Conservation (phyloP, 1,140 invertebrate genomes). For the Drosophila aff. region DNA sequence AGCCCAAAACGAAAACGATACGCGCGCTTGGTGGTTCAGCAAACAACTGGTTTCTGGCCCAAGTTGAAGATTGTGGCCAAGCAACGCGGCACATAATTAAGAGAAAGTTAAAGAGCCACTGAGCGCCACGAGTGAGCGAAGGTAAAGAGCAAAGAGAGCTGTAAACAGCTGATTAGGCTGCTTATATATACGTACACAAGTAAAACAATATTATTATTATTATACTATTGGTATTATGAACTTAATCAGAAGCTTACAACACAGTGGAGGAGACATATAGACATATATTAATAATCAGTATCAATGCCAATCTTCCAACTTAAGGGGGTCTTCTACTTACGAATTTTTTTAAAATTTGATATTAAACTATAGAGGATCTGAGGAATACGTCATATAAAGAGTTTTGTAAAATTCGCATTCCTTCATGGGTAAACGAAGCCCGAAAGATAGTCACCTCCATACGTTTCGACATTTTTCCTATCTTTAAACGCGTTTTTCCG, state of each 20-base stretch:
- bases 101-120: constrained; percentile 13
- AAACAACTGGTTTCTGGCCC: constrained; percentile 56
- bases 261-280: too few relatives aligned
- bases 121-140: background rate
- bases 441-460: too few relatives aligned
- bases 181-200: background rate
- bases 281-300: too few relatives aligned
- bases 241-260: too few relatives aligned
- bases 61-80: constrained; percentile 14
- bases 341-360: too few relatives aligned
- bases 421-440: too few relatives aligned
- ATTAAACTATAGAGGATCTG: too few relatives aligned
- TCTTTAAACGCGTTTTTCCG: too few relatives aligned
- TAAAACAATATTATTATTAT: background rate
- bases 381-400: too few relatives aligned
- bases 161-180: constrained; percentile 21
- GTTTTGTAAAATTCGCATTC: too few relatives aligned
- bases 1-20: constrained; percentile 19
- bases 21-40: constrained; percentile 37
- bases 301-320: background rate
- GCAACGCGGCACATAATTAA: constrained; percentile 16
- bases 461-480: too few relatives aligned
- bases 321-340: too few relatives aligned
- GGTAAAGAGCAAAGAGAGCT: constrained; percentile 38
- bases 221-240: background rate